Percentiles rank a stretch among this genome's conserved stretches.
phyloP scores from a whole-genome alignment of 2,888 invertebrate genomes.

The Dastarcus helophoroides region DNA sequence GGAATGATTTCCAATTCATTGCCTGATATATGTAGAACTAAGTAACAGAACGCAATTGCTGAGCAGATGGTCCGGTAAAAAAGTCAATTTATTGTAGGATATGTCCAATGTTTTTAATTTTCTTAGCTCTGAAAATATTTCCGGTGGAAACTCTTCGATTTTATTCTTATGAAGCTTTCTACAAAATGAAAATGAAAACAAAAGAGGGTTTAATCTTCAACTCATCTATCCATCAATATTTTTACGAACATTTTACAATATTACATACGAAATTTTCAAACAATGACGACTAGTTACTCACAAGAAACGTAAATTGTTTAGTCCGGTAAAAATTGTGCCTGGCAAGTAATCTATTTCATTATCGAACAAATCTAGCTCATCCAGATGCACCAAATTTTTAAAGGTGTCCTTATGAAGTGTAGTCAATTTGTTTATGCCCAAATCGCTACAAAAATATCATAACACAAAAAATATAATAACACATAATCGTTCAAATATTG shows the following conservation, averaged over 20 bases:
- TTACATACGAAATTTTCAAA: not conserved
- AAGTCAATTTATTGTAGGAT: slow-evolving; percentile 51
- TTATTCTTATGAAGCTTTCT: slow-evolving; percentile 56
- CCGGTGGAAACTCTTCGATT: slow-evolving; percentile 48
- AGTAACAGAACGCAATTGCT: slow-evolving; percentile 46
- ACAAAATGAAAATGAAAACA: slow-evolving; percentile 30
- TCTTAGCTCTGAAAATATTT: slow-evolving; percentile 45
- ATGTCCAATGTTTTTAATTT: slow-evolving; percentile 57
- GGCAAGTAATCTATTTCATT: slow-evolving; percentile 60
- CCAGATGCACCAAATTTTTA: slow-evolving; percentile 49
- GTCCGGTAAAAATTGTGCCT: slow-evolving; percentile 49
- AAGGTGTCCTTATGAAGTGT: slow-evolving; percentile 61
- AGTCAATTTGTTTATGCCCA: slow-evolving; percentile 57
- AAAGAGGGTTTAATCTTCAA: not conserved
- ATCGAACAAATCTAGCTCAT: slow-evolving; percentile 59
- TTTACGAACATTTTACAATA: slow-evolving; percentile 5
- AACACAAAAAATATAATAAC: not conserved
- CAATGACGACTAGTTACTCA: slow-evolving; percentile 35
- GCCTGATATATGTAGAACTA: slow-evolving; percentile 53
- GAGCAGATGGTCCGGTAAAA: slow-evolving; percentile 48
- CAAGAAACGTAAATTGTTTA: slow-evolving; percentile 52
- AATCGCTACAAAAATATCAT: slow-evolving; percentile 45
- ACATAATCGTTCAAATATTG: not conserved
- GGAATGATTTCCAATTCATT: slow-evolving; percentile 51
- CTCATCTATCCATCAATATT: slow-evolving; percentile 6